Evolutionary conservation across 2,888 invertebrate genomes (phyloP), one percentile per base, ranked within the genome.

Genomic region (Drosophila glabriapex): DNA sequence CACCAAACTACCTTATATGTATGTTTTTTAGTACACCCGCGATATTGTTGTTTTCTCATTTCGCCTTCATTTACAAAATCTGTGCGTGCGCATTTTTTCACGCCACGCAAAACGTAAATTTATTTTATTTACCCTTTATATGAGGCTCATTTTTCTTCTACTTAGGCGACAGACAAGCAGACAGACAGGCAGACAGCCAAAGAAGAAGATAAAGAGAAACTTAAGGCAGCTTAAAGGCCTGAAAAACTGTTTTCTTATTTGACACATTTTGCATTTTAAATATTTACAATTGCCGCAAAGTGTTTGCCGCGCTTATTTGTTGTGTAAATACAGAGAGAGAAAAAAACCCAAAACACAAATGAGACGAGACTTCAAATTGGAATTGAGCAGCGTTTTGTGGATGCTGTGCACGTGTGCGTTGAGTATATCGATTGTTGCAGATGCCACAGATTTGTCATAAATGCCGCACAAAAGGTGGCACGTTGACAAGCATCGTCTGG

Each of bases 261-360:
- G 85, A 86, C 85, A 86, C 85, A 91, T 86, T 86, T 85, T 76
- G 85, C 91, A 86, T 86, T 91, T 89, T 84, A 91, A 91, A 75
- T 88, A 85, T 77, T 80, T 78, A 90, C 91, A 90, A 85, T 86
- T 86, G 88, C 74, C 90, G 77, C 80, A 74, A 76, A 87, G 87
- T 85, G 90, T 89, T 89, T 81, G 79, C 65, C 35, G 35, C 80
- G 65, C 52, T 73, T 83, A 67, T 86, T 80, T 78, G 78, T 83
- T 90, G 84, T 73, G 85, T 82, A 76, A 87, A 85, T 74, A 78
- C 22, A 33, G 50, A 31, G 39, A 65, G 58, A 49, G 31, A 46
- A 62, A 56, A 43, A 28, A 31, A 43, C 37, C 59, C 52, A 62
- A 64, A 61, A 77, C 49, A 64, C 72, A 76, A 82, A 73, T 58